Conservation (phyloP, 2,797 vertebrate genomes). For the Nannoperca australis region DNA sequence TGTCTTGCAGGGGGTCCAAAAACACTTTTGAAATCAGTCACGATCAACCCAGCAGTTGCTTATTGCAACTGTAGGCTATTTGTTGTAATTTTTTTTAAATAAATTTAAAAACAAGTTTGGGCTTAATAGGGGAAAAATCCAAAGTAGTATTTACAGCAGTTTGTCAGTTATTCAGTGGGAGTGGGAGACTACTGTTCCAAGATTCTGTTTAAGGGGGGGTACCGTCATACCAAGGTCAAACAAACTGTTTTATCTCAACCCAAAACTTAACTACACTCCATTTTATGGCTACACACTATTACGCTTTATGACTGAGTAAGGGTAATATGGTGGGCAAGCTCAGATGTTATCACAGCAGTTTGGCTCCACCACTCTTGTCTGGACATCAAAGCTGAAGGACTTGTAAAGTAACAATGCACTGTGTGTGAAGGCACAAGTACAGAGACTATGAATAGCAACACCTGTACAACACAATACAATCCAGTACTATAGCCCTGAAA, state of each 20-base stretch:
- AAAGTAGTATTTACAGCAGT: constrained; percentile 15
- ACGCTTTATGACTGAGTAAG: constrained; percentile 59
- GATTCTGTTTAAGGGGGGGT: constrained; percentile 52
- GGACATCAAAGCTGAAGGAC: constrained; percentile 24
- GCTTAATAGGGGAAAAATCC: constrained; percentile 33
- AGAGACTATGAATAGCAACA: constrained; percentile 18
- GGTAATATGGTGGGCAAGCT: constrained; percentile 51
- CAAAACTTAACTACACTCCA: constrained; percentile 49
- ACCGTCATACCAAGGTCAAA: constrained; percentile 56
- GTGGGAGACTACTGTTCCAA: constrained; percentile 56
- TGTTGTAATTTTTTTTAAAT: constrained; percentile 17
- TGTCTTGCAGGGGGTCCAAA: not conserved
- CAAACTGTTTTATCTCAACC: constrained; percentile 70
- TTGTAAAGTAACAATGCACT: constrained; percentile 38
- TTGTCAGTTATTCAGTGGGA: constrained; percentile 45
- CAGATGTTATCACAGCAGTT: constrained; percentile 64
- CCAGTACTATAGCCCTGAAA: not conserved
- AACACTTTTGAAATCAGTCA: constrained; percentile 18
- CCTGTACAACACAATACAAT: constrained; percentile 13
- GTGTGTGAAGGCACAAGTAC: constrained; percentile 25
- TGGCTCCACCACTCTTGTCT: constrained; percentile 54
- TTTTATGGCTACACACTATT: constrained; percentile 60
- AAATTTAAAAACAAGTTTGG: constrained; percentile 40
- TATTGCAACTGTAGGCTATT: constrained; percentile 25
- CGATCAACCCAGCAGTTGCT: constrained; percentile 18